These are phyloP conservation scores for Gambusia yucatana DNA, from an alignment of 2,797 vertebrate genomes.

Conservation along the genomic window DNA sequence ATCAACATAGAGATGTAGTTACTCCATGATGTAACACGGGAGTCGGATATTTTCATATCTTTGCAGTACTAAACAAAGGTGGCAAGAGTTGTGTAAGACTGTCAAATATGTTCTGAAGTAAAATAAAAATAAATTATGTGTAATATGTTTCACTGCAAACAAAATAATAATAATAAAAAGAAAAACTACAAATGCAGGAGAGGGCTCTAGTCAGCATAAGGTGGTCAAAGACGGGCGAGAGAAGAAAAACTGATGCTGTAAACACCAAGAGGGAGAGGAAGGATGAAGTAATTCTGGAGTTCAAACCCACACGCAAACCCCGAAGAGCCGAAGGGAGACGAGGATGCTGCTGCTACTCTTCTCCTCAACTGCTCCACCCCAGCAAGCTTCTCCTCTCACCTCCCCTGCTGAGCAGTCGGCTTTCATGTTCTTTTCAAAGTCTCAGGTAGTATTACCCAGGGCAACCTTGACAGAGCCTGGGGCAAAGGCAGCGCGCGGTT, in stretches of 20 bases:
- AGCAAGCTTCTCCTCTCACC: constrained; percentile 52
- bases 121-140: not conserved
- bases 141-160: not conserved
- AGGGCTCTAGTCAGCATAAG: constrained; percentile 9
- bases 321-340: constrained; percentile 42
- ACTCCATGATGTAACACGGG: not conserved
- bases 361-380: constrained; percentile 65
- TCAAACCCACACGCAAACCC: constrained; percentile 61
- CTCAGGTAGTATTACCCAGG: constrained; percentile 75
- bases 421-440: constrained; percentile 82
- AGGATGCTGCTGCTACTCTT: constrained; percentile 49
- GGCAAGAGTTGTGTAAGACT: not conserved
- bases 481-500: constrained; percentile 67
- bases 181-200: not conserved
- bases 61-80: not conserved
- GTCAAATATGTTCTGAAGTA: not conserved
- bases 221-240: constrained; percentile 15
- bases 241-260: constrained; percentile 15
- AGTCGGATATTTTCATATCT: not conserved
- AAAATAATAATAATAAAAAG: not conserved
- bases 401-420: constrained; percentile 68
- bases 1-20: not conserved
- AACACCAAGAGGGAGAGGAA: constrained; percentile 44
- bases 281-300: constrained; percentile 64
- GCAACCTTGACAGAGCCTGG: constrained; percentile 77